Evolutionary conservation across 2,888 invertebrate genomes (phyloP).

Genomic region (Chamaedrilus cognettii): DNA sequence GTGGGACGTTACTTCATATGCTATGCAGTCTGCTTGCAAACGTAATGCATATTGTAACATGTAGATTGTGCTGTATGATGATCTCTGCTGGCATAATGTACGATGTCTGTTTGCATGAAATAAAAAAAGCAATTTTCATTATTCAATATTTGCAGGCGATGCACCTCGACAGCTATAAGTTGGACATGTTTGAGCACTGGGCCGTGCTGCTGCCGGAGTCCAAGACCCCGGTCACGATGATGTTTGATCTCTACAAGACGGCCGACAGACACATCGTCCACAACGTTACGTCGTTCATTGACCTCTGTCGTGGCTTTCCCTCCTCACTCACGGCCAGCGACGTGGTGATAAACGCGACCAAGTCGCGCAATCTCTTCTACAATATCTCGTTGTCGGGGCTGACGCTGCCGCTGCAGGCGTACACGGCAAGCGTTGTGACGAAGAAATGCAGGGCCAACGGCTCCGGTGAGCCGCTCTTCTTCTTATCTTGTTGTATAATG

Average conservation of each 20-base stretch:
- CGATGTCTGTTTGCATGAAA: too few relatives aligned
- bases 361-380: conserved; percentile 32
- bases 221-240: conserved; percentile 11
- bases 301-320: conserved; percentile 24
- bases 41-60: too few relatives aligned
- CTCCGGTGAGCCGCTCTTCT: conserved; percentile 10
- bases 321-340: conserved; percentile 2
- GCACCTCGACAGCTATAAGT: conserved; percentile 25
- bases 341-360: conserved; percentile 26
- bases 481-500: background rate
- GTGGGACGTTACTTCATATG: too few relatives aligned
- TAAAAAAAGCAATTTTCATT: too few relatives aligned
- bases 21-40: too few relatives aligned
- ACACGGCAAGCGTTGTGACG: conserved; percentile 25
- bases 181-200: conserved; percentile 30
- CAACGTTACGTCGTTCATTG: conserved; percentile 23
- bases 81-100: too few relatives aligned
- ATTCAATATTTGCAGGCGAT: conserved; percentile 19
- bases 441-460: conserved; percentile 23
- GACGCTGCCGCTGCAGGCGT: conserved; percentile 33
- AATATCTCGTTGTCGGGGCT: conserved; percentile 36
- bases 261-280: conserved; percentile 20
- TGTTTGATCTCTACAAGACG: conserved; percentile 34
- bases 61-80: too few relatives aligned
- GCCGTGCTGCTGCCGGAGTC: conserved; percentile 30